phyloP scores from a whole-genome alignment of 2,888 invertebrate genomes.

The Melanotus villosus region DNA sequence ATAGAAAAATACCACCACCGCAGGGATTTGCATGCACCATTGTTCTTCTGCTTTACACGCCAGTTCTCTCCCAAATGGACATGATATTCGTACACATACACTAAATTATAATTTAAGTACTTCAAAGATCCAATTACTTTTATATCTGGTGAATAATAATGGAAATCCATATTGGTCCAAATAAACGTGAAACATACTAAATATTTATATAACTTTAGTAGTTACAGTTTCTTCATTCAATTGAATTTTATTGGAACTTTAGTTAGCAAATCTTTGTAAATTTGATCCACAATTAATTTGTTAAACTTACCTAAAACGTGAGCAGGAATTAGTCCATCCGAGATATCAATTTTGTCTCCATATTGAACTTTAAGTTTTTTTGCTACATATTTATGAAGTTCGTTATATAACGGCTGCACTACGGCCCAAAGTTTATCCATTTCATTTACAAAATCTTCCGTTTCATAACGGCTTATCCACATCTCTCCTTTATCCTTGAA shows the following conservation, averaged over 20 bases:
- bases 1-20: too few species aligned
- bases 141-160: too few species aligned
- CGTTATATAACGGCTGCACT: conserved; percentile 76
- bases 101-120: too few species aligned
- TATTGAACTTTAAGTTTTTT: conserved; percentile 71
- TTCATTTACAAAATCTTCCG: conserved; percentile 64
- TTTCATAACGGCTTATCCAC: conserved; percentile 70
- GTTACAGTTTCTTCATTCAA: not conserved
- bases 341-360: conserved; percentile 66
- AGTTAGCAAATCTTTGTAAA: not conserved
- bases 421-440: conserved; percentile 70
- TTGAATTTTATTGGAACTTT: too few species aligned
- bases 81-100: too few species aligned
- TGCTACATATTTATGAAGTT: conserved; percentile 77
- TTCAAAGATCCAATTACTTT: too few species aligned
- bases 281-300: not conserved
- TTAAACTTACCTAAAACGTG: conserved; percentile 70
- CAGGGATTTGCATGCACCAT: too few species aligned
- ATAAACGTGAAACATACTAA: too few species aligned
- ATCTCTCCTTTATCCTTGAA: conserved; percentile 70
- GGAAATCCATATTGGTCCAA: too few species aligned
- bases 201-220: too few species aligned
- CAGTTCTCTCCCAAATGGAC: too few species aligned
- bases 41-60: too few species aligned
- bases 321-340: conserved; percentile 76